Evolutionary conservation across 2,113 vertebrate species (phyloP).

Genomic region (Cyprinus carpio): DNA sequence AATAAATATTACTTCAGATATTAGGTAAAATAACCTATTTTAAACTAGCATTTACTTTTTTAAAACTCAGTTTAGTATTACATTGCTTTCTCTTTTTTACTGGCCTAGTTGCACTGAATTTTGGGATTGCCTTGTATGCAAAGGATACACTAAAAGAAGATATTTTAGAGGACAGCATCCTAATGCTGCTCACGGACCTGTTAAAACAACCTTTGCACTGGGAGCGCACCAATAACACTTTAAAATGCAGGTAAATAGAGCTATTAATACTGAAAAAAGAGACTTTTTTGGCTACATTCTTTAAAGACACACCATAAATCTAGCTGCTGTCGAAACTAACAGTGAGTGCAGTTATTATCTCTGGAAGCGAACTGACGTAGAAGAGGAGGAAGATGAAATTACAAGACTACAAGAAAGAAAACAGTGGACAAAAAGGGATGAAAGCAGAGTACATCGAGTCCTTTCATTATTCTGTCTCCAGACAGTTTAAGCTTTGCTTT

Average conservation of each 20-base stretch:
- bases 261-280: not conserved
- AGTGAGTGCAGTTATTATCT: not conserved
- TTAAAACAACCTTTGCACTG: not conserved
- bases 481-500: conserved; percentile 14
- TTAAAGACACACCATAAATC: not conserved
- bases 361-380: not conserved
- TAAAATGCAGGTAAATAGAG: not conserved
- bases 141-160: not conserved
- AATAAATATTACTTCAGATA: too few relatives aligned
- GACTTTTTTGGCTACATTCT: not conserved
- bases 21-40: not conserved
- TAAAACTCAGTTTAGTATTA: not conserved
- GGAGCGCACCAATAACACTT: not conserved
- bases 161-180: not conserved
- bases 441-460: conserved; percentile 30
- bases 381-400: conserved; percentile 19
- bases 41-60: not conserved
- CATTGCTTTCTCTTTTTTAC: not conserved
- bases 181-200: not conserved
- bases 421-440: conserved; percentile 20
- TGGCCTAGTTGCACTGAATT: not conserved
- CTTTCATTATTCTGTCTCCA: conserved; percentile 23
- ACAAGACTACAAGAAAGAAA: not conserved
- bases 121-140: not conserved
- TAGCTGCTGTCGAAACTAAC: not conserved